Conservation (phyloP, 2,797 vertebrate genomes). For the Sebastes matsubarae region DNA sequence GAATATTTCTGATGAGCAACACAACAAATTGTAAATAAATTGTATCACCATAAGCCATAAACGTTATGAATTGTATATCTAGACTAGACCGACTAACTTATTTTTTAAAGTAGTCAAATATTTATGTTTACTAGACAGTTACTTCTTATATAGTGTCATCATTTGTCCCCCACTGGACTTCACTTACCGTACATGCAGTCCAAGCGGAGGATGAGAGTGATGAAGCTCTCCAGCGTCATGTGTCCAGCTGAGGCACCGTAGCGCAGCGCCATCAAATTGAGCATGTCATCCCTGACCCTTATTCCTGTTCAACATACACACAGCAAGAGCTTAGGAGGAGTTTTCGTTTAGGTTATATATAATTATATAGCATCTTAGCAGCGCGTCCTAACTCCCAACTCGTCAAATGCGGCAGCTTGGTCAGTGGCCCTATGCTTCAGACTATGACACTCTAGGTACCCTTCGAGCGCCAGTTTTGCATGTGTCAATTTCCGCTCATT, state of each 20-base stretch:
- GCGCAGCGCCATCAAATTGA: conserved; percentile 80
- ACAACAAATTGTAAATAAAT: neutral
- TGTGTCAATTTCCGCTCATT: too few species aligned
- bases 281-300: conserved; percentile 49
- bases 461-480: too few species aligned
- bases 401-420: too few species aligned
- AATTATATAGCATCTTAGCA: too few species aligned
- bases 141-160: neutral
- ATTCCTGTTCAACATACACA: conserved; percentile 49
- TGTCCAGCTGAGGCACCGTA: conserved; percentile 77
- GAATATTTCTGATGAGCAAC: conserved; percentile 73
- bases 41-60: too few species aligned
- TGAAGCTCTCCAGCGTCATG: conserved; percentile 86
- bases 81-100: too few species aligned
- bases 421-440: too few species aligned
- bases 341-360: neutral
- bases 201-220: conserved; percentile 83
- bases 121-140: neutral
- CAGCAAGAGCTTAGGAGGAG: neutral
- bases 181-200: conserved; percentile 83
- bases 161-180: neutral
- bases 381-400: too few species aligned
- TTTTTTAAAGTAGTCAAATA: too few species aligned
- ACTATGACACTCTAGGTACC: too few species aligned
- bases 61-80: neutral